Conservation (phyloP, 2,888 invertebrate genomes). For the Amorpha juglandis region DNA sequence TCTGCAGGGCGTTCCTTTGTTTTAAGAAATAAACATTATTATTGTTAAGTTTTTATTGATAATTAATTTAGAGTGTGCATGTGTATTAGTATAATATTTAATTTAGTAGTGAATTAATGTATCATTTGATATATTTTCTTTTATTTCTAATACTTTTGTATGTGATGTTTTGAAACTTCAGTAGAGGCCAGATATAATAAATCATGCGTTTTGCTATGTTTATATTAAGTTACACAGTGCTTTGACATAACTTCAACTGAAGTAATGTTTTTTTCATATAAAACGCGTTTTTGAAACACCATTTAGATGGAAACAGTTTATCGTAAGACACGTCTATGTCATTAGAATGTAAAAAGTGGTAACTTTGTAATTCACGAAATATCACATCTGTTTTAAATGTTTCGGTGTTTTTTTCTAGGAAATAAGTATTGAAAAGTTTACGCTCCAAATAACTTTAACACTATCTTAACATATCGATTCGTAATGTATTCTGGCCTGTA, state of each 20-base stretch:
- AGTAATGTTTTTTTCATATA: no score
- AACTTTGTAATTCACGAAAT: no score
- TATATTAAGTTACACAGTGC: no score
- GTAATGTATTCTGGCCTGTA: background rate
- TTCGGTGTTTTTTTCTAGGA: no score
- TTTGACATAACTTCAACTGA: no score
- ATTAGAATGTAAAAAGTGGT: no score
- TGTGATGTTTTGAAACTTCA: background rate
- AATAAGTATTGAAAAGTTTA: no score
- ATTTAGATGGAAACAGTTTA: no score
- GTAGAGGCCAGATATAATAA: slow-evolving; percentile 1
- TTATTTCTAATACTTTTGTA: background rate
- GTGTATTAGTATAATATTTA: slow-evolving; percentile 4
- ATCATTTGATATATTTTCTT: slow-evolving; percentile 14
- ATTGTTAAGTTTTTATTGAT: background rate
- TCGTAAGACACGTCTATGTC: no score
- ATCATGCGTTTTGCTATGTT: background rate
- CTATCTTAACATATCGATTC: background rate
- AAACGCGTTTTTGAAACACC: no score
- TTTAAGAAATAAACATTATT: background rate
- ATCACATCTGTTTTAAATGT: no score
- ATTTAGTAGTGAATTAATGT: slow-evolving; percentile 4
- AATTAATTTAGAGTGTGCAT: slow-evolving; percentile 9
- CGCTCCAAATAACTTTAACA: no score
- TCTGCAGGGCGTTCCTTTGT: background rate